phyloP scores from a whole-genome alignment of 2,797 vertebrate genomes.

The Sebastes steindachneri region DNA sequence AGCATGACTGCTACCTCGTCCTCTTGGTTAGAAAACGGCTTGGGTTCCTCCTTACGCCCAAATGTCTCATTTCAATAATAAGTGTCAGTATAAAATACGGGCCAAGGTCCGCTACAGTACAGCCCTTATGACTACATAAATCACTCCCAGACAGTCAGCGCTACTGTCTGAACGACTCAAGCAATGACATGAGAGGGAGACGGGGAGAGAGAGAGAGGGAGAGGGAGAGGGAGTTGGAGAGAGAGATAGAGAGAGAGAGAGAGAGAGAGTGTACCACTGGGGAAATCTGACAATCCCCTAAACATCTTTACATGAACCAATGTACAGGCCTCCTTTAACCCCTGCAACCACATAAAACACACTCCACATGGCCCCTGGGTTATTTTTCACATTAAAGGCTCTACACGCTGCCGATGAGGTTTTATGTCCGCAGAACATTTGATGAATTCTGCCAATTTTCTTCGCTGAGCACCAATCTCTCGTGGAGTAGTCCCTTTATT shows the following conservation, averaged over 20 bases:
- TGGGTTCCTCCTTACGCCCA: slow-evolving; percentile 68
- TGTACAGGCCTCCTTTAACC: slow-evolving; percentile 78
- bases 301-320: slow-evolving; percentile 77
- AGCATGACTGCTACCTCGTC: slow-evolving; percentile 47
- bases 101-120: slow-evolving; percentile 74
- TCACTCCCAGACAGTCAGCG: slow-evolving; percentile 82
- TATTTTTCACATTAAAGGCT: slow-evolving; percentile 79
- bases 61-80: slow-evolving; percentile 88
- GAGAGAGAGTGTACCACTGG: slow-evolving; percentile 72
- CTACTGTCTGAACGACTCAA: slow-evolving; percentile 76
- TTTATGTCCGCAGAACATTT: slow-evolving; percentile 69
- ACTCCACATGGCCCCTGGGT: slow-evolving; percentile 65
- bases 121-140: slow-evolving; percentile 86
- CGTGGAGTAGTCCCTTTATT: slow-evolving; percentile 66
- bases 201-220: background rate
- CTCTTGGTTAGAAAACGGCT: slow-evolving; percentile 43
- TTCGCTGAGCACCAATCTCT: slow-evolving; percentile 68
- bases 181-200: slow-evolving; percentile 76
- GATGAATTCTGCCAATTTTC: slow-evolving; percentile 81
- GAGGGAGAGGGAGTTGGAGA: background rate
- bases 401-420: slow-evolving; percentile 50
- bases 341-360: slow-evolving; percentile 81
- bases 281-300: slow-evolving; percentile 87
- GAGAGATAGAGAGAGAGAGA: background rate
- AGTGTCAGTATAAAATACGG: slow-evolving; percentile 86